phyloP scores from a whole-genome alignment of 1,140 invertebrate genomes.

The Brachionus paranguensis region DNA sequence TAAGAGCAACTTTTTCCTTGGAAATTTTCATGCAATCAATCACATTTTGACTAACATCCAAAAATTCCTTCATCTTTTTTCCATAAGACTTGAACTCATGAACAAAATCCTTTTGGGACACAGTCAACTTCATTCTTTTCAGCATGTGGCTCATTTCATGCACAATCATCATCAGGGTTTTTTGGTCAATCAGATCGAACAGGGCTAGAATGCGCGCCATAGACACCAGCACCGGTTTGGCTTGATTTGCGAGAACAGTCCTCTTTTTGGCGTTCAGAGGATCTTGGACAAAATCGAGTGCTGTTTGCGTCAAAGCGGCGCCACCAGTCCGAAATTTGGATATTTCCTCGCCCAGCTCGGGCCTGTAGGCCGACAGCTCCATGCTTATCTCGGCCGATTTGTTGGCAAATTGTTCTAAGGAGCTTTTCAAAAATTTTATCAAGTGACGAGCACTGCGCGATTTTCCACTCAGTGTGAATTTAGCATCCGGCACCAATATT shows the following conservation, averaged over 20 bases:
- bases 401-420: not conserved
- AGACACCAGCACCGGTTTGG: not conserved
- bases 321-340: not conserved
- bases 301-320: not conserved
- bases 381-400: not conserved
- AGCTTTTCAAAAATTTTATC: not conserved
- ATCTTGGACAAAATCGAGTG: not conserved
- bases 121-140: not conserved
- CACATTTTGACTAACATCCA: not conserved
- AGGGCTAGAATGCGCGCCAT: not conserved
- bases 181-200: conserved; percentile 1
- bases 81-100: not conserved
- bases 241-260: not conserved
- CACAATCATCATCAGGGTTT: not conserved
- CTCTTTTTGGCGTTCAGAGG: not conserved
- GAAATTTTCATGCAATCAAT: not conserved
- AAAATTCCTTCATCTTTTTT: not conserved
- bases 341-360: not conserved
- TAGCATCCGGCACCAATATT: not conserved
- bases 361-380: not conserved
- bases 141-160: not conserved
- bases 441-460: not conserved
- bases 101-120: not conserved
- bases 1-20: not conserved
- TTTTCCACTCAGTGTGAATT: not conserved